Percentiles rank a stretch among this genome's conserved stretches.
Conservation (phyloP, 2,797 vertebrate genomes). For the Paguma larvata region DNA sequence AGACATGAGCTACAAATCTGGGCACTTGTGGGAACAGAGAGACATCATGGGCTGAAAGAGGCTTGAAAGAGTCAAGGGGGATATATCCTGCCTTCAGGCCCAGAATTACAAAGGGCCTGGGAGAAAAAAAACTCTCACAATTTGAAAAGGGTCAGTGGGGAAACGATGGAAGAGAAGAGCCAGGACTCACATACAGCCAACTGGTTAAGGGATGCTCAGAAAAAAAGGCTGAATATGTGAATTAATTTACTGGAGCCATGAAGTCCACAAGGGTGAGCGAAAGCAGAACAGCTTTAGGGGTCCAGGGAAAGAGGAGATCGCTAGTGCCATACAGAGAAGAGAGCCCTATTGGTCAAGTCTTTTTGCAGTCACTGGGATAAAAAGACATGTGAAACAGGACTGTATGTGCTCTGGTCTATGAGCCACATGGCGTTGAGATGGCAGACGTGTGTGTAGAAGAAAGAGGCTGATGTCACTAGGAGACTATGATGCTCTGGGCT, state of each 20-base stretch:
- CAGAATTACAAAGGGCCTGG: not conserved
- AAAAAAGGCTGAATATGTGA: not conserved
- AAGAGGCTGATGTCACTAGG: not conserved
- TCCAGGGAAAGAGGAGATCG: not conserved
- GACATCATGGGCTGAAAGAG: not conserved
- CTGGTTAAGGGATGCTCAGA: not conserved
- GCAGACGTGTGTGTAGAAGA: not conserved
- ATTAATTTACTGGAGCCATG: not conserved
- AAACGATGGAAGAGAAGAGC: not conserved
- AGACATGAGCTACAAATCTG: not conserved
- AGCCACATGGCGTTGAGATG: not conserved
- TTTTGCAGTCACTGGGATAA: not conserved
- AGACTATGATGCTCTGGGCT: not conserved
- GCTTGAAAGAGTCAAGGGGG: not conserved
- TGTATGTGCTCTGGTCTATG: not conserved
- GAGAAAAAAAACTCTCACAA: not conserved
- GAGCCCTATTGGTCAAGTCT: not conserved
- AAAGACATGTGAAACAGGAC: not conserved
- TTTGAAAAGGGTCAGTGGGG: not conserved
- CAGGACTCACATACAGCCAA: not conserved
- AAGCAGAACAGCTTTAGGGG: not conserved
- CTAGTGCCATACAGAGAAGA: not conserved
- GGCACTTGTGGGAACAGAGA: not conserved
- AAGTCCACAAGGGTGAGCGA: not conserved
- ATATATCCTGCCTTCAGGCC: not conserved